Evolutionary conservation across 1,140 invertebrate genomes (phyloP), one percentile per base, ranked within the genome.

Genomic region (Eubasilissa regina): DNA sequence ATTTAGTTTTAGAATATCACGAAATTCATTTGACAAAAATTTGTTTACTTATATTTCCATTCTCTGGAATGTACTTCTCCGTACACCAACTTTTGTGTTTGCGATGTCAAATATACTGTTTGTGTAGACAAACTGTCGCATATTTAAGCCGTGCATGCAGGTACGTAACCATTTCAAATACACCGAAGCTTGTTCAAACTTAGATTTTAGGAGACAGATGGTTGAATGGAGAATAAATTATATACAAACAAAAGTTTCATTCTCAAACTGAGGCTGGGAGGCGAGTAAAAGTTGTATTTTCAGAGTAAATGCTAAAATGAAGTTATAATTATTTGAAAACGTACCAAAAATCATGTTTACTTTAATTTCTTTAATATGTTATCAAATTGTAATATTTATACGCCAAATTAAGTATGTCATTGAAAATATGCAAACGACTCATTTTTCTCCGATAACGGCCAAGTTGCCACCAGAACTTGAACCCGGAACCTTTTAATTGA

Each of bases 121-220:
- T 75, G 13, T 56, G 35, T 75, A 35, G 1, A 12, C 21, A 25
- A 56, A 53, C 43, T 53, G 12, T 25, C 43, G 45, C 64, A 62
- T 68, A 62, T 68, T 51, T 21, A 25, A 11, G 51, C 19, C 56
- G 17, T 35, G 66, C 53, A 64, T 43, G 35, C 35, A 64, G 8
- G 7, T 35, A 43, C 58, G 25, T 35, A 68, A 45, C 74, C 35
- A 35, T 55, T 56, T 25, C 45, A 21, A 72, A 68, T 77, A 73
- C 55, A 74, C 66, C 19, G 7, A 70, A 48, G 73, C 73, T 44
- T 77, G 51, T 44, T 70, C 75, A 73, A 80, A 80, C 75, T 77
- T 77, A 58, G 75, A 80, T 80, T 62, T 75, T 77, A 44, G 66
- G 79, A 66, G 68, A 77, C 79, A 80, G 79, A 77, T 80, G 79